These are phyloP conservation scores for Synergus umbraculus DNA, from an alignment of 2,888 invertebrate species.

Conservation along the genomic window DNA sequence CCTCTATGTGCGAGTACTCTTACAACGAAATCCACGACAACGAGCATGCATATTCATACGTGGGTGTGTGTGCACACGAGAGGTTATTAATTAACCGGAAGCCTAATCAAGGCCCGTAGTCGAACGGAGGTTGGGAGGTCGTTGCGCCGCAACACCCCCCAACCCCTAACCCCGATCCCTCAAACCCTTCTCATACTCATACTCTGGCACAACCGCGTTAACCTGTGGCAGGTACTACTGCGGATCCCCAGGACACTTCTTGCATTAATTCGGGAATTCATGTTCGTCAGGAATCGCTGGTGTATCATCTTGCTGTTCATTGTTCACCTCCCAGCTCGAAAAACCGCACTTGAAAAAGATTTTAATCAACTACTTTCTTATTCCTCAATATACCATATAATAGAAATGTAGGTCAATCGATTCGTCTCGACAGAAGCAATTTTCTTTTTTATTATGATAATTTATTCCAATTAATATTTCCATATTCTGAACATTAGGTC, in stretches of 20 bases:
- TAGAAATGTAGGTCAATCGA: too few relatives aligned
- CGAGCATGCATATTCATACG: conserved; percentile 76
- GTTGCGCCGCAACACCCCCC: conserved; percentile 66
- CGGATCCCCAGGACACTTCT: conserved; percentile 39
- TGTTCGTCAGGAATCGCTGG: conserved; percentile 32
- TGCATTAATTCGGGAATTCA: conserved; percentile 38
- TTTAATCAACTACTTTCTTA: background rate
- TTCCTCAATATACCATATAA: too few relatives aligned
- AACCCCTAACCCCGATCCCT: conserved; percentile 54
- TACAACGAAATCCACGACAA: conserved; percentile 72
- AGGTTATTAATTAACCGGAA: conserved; percentile 81
- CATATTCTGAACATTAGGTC: too few relatives aligned
- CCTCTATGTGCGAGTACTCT: conserved; percentile 57
- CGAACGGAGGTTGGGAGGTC: conserved; percentile 57
- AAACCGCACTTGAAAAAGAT: background rate
- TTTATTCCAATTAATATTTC: too few relatives aligned
- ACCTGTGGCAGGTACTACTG: conserved; percentile 60
- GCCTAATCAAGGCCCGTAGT: conserved; percentile 79
- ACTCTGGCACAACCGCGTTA: conserved; percentile 51
- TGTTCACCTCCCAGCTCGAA: conserved; percentile 1
- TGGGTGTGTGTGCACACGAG: conserved; percentile 74
- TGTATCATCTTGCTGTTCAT: conserved; percentile 21
- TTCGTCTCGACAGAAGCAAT: too few relatives aligned
- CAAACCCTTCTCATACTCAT: conserved; percentile 40
- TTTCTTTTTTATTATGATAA: too few relatives aligned